These are phyloP conservation scores for Drosophila siamana DNA, from an alignment of 2,888 invertebrate genomes.

Conservation along the genomic window DNA sequence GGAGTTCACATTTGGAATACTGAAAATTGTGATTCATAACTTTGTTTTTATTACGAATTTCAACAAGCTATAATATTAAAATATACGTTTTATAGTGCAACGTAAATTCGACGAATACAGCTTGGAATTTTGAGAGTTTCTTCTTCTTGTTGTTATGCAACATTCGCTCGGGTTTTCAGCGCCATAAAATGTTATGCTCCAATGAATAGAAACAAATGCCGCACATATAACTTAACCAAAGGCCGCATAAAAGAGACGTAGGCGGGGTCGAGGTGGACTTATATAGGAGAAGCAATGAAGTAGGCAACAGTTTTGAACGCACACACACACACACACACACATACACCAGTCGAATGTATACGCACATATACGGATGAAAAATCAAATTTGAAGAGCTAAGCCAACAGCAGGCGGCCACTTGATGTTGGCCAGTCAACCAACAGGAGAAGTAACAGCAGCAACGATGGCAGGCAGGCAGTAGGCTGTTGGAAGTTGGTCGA, in stretches of 20 bases:
- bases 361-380: constrained; percentile 47
- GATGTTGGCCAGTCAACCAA: constrained; percentile 43
- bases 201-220: constrained; percentile 77
- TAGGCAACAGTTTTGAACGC: constrained; percentile 54
- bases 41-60: too few relatives aligned
- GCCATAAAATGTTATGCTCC: constrained; percentile 74
- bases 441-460: constrained; percentile 25
- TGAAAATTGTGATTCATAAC: too few relatives aligned
- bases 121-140: background rate
- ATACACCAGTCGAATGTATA: constrained; percentile 19
- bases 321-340: constrained; percentile 21
- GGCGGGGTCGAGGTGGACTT: too few relatives aligned
- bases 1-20: too few relatives aligned
- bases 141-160: constrained; percentile 16
- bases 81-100: too few relatives aligned
- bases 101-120: background rate
- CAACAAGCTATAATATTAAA: too few relatives aligned
- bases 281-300: constrained; percentile 29
- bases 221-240: constrained; percentile 54
- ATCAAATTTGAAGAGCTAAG: constrained; percentile 72
- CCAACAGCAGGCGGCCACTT: constrained; percentile 63
- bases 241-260: background rate
- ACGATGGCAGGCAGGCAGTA: background rate
- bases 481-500: constrained; percentile 21
- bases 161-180: constrained; percentile 57